These are phyloP conservation scores for Entomobrya multifasciata DNA, from an alignment of 2,888 invertebrate species.

Conservation along the genomic window DNA sequence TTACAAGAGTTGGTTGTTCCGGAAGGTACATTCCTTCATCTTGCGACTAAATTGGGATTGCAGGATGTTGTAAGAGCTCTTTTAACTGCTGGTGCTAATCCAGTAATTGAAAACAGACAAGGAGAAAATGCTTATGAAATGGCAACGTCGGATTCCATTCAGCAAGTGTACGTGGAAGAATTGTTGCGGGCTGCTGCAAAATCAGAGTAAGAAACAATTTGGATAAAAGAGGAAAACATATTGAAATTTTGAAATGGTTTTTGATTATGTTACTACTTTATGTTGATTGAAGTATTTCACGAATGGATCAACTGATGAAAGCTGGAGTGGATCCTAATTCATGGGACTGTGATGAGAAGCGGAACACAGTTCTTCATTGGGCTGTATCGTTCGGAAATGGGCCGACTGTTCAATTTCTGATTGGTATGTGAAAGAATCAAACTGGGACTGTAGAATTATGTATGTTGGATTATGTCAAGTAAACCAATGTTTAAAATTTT, in stretches of 20 bases:
- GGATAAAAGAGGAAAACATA: too few species aligned
- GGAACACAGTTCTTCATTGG: constrained; percentile 86
- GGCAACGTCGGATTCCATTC: constrained; percentile 82
- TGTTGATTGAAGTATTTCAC: constrained; percentile 83
- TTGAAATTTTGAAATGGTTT: too few species aligned
- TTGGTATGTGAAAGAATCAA: constrained; percentile 81
- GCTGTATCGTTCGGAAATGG: constrained; percentile 85
- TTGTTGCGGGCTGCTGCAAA: constrained; percentile 85
- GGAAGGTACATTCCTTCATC: constrained; percentile 84
- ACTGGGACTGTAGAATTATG: background rate
- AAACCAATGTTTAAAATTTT: too few species aligned
- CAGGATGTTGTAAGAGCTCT: constrained; percentile 84
- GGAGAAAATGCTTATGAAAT: constrained; percentile 84
- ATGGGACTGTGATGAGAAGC: constrained; percentile 84
- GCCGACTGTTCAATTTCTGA: constrained; percentile 84
- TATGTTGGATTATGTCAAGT: background rate
- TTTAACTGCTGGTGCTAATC: constrained; percentile 84
- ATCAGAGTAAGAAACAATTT: constrained; percentile 84
- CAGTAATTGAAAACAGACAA: constrained; percentile 83
- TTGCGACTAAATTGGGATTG: constrained; percentile 83
- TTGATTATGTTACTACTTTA: constrained; percentile 48
- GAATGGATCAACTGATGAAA: constrained; percentile 84
- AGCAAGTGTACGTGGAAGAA: constrained; percentile 84
- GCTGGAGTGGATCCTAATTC: constrained; percentile 85
- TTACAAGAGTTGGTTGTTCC: constrained; percentile 82